A percentile compares a stretch with the other conserved stretches of the same genome.
Conservation (phyloP, 2,888 invertebrate species). For the Brachypterus glaber region DNA sequence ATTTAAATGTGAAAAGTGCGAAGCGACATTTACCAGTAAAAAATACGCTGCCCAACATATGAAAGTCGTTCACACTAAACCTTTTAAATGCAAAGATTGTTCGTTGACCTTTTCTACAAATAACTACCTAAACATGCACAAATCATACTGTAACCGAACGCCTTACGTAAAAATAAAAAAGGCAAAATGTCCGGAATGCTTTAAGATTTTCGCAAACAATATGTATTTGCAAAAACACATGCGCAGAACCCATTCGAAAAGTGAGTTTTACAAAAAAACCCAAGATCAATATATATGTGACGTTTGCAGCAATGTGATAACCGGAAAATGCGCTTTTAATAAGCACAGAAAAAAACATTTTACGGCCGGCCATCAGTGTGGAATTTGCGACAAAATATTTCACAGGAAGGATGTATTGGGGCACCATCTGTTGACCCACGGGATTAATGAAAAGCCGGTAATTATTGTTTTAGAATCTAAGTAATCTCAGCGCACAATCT, state of each 20-base stretch:
- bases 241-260: too few relatives aligned
- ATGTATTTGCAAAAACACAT: conserved; percentile 28
- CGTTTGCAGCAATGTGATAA: conserved; percentile 25
- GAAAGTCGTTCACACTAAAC: conserved; percentile 30
- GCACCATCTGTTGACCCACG: conserved; percentile 20
- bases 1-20: conserved; percentile 24
- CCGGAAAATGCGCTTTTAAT: conserved; percentile 20
- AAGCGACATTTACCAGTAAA: conserved; percentile 38
- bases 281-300: conserved; percentile 24
- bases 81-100: conserved; percentile 28
- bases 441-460: too few relatives aligned
- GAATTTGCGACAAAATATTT: conserved; percentile 26
- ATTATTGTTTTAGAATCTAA: too few relatives aligned
- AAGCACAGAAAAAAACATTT: conserved; percentile 38
- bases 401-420: conserved; percentile 19
- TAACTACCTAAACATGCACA: conserved; percentile 27
- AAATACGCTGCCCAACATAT: conserved; percentile 43
- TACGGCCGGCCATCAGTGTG: conserved; percentile 23
- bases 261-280: too few relatives aligned
- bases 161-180: conserved; percentile 14
- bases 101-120: conserved; percentile 25
- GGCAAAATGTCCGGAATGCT: conserved; percentile 26
- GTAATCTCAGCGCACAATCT: too few relatives aligned
- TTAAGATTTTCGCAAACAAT: conserved; percentile 27
- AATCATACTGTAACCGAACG: too few relatives aligned